Conservation (phyloP, 2,888 invertebrate genomes). For the Amaurobius ferox region DNA sequence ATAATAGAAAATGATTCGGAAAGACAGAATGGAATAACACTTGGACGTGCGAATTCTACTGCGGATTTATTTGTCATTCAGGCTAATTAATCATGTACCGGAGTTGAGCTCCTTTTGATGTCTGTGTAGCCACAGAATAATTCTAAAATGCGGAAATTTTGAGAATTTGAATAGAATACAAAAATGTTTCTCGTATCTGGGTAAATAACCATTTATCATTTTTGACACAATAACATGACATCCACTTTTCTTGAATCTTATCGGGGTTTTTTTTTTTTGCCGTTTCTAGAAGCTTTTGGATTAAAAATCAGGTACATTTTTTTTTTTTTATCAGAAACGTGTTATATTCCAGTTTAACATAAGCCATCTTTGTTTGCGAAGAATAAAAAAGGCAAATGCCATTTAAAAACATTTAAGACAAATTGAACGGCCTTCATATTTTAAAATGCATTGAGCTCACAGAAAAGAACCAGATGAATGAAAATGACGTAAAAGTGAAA, state of each 20-base stretch:
- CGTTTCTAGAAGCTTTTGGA: not conserved
- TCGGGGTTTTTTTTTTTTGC: not conserved
- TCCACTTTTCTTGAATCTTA: not conserved
- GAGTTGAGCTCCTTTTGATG: not conserved
- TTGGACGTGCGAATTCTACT: not conserved
- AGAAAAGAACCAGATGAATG: no score
- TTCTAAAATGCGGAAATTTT: not conserved
- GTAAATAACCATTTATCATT: constrained; percentile 10
- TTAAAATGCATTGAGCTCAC: no score
- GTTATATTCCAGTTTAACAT: not conserved
- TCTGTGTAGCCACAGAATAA: not conserved
- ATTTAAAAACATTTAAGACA: no score
- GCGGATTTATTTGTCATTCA: not conserved
- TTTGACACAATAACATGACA: not conserved
- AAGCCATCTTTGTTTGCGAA: no score
- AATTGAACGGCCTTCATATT: no score
- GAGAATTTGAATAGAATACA: not conserved
- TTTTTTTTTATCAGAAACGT: not conserved
- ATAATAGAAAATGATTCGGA: not conserved
- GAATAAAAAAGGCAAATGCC: no score
- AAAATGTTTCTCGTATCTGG: not conserved
- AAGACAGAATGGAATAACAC: not conserved
- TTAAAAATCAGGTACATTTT: not conserved
- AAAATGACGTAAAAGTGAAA: no score
- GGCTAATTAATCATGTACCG: not conserved